Evolutionary conservation across 1,140 invertebrate species (phyloP).

Genomic region (Wasmannia auropunctata): DNA sequence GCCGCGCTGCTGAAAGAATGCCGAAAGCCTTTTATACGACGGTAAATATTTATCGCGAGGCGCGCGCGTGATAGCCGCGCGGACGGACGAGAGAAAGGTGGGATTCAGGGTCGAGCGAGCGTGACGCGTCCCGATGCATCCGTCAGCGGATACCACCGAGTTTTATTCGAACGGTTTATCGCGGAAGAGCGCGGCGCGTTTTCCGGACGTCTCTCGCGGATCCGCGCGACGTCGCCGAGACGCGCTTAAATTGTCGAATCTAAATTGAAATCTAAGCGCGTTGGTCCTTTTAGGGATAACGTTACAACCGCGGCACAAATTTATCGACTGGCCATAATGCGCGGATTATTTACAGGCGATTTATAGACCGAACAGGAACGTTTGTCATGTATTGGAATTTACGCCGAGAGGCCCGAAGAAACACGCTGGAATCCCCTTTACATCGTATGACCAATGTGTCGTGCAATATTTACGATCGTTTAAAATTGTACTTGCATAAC

Average conservation of each 20-base stretch:
- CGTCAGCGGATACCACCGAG: not conserved
- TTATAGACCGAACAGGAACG: not conserved
- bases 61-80: not conserved
- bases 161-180: constrained; percentile 20
- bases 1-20: not conserved
- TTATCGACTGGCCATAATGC: not conserved
- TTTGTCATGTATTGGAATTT: constrained; percentile 13
- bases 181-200: not conserved
- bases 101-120: not conserved
- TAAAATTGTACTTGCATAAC: constrained; percentile 2
- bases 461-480: not conserved
- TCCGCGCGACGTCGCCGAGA: not conserved
- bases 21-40: constrained; percentile 15
- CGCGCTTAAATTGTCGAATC: not conserved
- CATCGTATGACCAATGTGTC: not conserved
- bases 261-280: constrained; percentile 30
- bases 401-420: not conserved
- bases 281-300: not conserved
- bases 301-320: not conserved
- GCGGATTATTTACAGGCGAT: constrained; percentile 17
- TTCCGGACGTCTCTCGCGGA: not conserved
- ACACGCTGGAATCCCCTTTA: not conserved
- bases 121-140: not conserved
- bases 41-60: constrained; percentile 20
- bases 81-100: not conserved